phyloP scores from a whole-genome alignment of 2,888 invertebrate species.

The Nemurella pictetii region DNA sequence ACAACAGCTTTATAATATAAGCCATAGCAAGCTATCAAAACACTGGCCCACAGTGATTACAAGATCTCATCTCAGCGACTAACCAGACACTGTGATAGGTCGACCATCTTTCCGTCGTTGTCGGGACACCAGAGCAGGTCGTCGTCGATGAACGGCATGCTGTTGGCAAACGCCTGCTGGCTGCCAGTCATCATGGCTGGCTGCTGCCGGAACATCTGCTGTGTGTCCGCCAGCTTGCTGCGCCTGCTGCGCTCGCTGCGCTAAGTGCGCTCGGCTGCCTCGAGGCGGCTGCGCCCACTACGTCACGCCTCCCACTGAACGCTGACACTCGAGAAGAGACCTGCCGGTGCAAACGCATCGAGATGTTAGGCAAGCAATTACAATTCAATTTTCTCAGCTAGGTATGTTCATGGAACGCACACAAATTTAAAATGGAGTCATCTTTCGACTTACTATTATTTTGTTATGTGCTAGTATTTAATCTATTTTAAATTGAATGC shows the following conservation, averaged over 20 bases:
- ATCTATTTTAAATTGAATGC: too few relatives aligned
- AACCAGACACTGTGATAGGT: conserved; percentile 86
- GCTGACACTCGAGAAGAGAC: conserved; percentile 45
- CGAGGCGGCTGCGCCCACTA: conserved; percentile 17
- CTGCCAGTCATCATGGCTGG: conserved; percentile 49
- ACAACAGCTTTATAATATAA: too few relatives aligned
- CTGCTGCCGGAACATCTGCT: conserved; percentile 40
- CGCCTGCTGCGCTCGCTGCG: conserved; percentile 27
- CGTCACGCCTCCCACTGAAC: conserved; percentile 33
- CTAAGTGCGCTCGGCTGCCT: not conserved
- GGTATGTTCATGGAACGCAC: too few relatives aligned
- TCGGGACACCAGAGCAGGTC: conserved; percentile 93
- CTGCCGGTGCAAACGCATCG: too few relatives aligned
- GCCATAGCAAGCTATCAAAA: too few relatives aligned
- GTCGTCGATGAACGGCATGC: conserved; percentile 95
- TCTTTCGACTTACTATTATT: too few relatives aligned
- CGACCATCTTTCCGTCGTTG: conserved; percentile 93
- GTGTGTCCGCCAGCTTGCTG: conserved; percentile 45
- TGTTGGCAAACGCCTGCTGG: conserved; percentile 26
- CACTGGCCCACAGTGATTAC: too few relatives aligned
- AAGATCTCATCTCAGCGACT: conserved; percentile 45
- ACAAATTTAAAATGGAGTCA: too few relatives aligned
- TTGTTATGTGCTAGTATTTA: too few relatives aligned
- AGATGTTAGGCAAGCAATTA: too few relatives aligned
- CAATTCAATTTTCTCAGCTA: too few relatives aligned